Base-by-base conservation (phyloP, 2,113 vertebrate species). In the Bubo blakistoni region DNA sequence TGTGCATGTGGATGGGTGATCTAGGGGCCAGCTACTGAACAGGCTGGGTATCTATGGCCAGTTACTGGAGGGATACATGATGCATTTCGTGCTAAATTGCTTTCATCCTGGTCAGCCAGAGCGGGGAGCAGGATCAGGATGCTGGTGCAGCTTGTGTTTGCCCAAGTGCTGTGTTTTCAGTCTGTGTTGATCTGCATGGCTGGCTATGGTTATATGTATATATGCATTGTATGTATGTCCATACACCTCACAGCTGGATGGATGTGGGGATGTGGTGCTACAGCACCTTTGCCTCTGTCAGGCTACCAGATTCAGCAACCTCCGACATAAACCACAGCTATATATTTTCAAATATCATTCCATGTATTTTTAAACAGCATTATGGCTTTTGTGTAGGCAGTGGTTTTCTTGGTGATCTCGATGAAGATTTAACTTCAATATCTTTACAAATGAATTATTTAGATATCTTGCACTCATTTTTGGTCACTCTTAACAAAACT, bases 161-260 rank as follows among this genome's bases (percentile, higher is more conserved):
- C 40, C 30, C 0, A 5, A n/a, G 19, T 32, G 6, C 24, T 72
- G 34, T 6, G 2, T 13, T 86, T 86, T 54, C 0, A 0, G 26
- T 34, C 77, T 61, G 13, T 25, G 10, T 25, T 38, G 34, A 13
- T 86, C 67, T 70, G 22, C 36, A 19, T 59, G 44, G 9, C 6
- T 81, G 54, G 13, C 47, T 27, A 2, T 49, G 74, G 25, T 3
- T 46, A 3, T 42, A 13, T 16, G 34, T n/a, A 30, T 18, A 40
- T 34, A 40, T 34, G 38, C 15, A 4, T 27, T 52, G 8, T 24
- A 38, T 46, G 3, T 51, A 65, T 72, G 19, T 54, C 58, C 20
- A 11, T 11, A 7, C 0, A 3, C 24, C 26, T 71, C 52, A 29
- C 36, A 44, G 10, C 8, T n/a, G 59, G 29, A n/a, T 61, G 79